Evolutionary conservation across 2,113 vertebrate genomes (phyloP).

Genomic region (Coptodon bakossiorum): DNA sequence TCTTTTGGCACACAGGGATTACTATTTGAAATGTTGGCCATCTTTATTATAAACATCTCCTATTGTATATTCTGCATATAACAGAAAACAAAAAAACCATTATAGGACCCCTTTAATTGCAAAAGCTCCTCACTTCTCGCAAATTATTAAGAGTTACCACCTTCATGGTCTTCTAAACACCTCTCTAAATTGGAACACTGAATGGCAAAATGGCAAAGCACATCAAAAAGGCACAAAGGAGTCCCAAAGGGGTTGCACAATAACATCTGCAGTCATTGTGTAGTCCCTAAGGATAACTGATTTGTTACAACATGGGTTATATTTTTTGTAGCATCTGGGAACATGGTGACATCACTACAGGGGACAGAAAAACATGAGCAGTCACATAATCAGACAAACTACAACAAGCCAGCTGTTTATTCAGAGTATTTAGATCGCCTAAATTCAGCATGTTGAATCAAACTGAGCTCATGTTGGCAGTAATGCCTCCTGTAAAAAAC

Average conservation of each 20-base stretch:
- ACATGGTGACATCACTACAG: not conserved
- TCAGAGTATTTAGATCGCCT: not conserved
- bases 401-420: not conserved
- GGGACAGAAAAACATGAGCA: not conserved
- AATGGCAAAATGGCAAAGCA: not conserved
- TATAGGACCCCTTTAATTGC: not conserved
- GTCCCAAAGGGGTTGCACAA: not conserved
- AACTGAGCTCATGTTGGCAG: fast-evolving
- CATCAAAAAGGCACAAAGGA: not conserved
- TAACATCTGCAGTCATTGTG: not conserved
- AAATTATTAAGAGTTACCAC: not conserved
- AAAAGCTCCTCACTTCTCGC: not conserved
- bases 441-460: not conserved
- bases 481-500: not conserved
- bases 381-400: not conserved
- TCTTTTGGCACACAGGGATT: not conserved
- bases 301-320: not conserved
- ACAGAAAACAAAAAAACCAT: fast-evolving
- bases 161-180: not conserved
- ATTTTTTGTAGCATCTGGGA: not conserved
- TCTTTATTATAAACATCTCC: fast-evolving
- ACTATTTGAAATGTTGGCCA: not conserved
- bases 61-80: not conserved
- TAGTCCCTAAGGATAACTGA: not conserved
- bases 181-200: not conserved